Evolutionary conservation across 2,113 vertebrate species (phyloP).

Genomic region (Bubalus kerabau): DNA sequence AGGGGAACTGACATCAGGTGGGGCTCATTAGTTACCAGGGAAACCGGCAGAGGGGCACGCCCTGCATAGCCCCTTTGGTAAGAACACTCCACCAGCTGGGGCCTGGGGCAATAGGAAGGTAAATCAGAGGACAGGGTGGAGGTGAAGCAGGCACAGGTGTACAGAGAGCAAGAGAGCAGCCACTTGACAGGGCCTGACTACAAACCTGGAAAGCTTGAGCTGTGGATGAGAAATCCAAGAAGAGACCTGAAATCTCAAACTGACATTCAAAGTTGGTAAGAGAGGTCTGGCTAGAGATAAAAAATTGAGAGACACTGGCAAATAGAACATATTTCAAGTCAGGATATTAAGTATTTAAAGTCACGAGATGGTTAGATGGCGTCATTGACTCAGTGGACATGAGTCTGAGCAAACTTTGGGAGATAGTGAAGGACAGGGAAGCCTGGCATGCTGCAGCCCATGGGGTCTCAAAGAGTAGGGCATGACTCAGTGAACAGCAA

Average conservation of each 20-base stretch:
- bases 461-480: background rate
- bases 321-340: background rate
- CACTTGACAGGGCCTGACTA: background rate
- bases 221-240: background rate
- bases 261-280: background rate
- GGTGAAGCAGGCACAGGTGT: background rate
- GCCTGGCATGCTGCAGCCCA: background rate
- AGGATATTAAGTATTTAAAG: background rate
- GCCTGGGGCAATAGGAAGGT: background rate
- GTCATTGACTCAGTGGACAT: background rate
- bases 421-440: background rate
- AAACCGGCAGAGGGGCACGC: accelerated
- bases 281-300: background rate
- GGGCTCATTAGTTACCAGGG: background rate
- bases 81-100: background rate
- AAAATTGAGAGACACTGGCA: background rate
- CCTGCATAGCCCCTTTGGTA: background rate
- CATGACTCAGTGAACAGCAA: background rate
- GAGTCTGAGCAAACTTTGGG: background rate
- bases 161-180: background rate
- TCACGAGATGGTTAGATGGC: background rate
- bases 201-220: background rate
- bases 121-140: background rate
- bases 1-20: background rate
- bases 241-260: background rate